Evolutionary conservation across 1,140 invertebrate genomes (phyloP), one percentile per base, ranked within the genome.

Genomic region (Mamestra configurata): DNA sequence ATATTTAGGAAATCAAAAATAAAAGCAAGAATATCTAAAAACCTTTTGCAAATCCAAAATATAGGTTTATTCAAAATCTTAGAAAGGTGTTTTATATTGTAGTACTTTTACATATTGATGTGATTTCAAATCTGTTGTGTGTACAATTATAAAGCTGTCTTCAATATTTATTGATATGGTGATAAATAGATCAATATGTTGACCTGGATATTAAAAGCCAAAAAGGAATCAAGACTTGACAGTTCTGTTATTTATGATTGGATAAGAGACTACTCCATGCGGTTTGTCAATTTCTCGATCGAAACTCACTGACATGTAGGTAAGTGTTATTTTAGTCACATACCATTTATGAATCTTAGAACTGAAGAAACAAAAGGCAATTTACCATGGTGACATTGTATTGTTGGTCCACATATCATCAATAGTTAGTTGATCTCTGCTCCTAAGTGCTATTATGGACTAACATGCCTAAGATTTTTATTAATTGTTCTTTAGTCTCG

Each of bases 1-100:
- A 35, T 68, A 68, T 46, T 68, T 68, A 68, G 13, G 13, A 46
- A 46, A 46, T 49, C 43, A 0, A 68, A 46, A 46, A 24, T 22
- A 22, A 13, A 5, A 6, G 1, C 20, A 27, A 68, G 18, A 46
- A 6, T 24, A 13, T 27, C 13, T 20, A 10, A 40, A 20, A 5
- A 24, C n/a, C 11, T 18, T n/a, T n/a, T 11, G 27, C n/a, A 37
- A 20, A 64, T 64, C 31, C 0, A 64, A 37, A 64, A 15, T 37
- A 0, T 37, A 11, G 15, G 7, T 64, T 4, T 64, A 37, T 64
- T 20, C 0, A 18, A 64, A 68, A 68, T 46, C 20, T 27, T 13
- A 15, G 20, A 5, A 55, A 3, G 51, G 43, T 0, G 11, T 46
- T 46, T 46, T 46, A 46, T 46, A 46, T 13, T 46, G 11, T 46